Conservation (phyloP, 2,888 invertebrate genomes). For the Hydrotaea diabolus region DNA sequence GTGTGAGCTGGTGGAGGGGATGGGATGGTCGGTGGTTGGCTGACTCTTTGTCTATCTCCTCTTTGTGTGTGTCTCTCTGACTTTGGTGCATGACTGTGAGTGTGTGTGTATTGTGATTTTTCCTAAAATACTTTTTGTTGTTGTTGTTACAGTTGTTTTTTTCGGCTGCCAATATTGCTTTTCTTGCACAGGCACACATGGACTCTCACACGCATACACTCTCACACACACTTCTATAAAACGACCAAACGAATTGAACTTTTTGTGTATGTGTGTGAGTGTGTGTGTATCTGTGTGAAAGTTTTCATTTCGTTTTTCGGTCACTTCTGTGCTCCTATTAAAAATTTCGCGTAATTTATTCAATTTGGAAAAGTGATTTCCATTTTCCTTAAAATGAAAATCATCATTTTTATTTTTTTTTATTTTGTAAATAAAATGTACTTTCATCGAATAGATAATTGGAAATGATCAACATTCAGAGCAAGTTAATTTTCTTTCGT, state of each 20-base stretch:
- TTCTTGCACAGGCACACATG: constrained; percentile 16
- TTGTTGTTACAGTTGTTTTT: constrained; percentile 1
- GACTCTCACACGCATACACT: background rate
- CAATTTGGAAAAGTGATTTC: constrained; percentile 73
- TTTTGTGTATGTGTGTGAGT: constrained; percentile 35
- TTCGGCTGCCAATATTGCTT: constrained; percentile 38
- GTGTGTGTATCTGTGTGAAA: no score
- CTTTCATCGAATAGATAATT: no score
- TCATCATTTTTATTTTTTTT: constrained; percentile 34
- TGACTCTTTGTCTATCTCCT: constrained; percentile 6
- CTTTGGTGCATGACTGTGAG: no score
- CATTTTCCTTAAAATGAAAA: constrained; percentile 54
- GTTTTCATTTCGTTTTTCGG: constrained; percentile 50
- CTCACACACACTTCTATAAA: background rate
- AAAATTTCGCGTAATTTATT: constrained; percentile 79
- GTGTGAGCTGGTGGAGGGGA: background rate
- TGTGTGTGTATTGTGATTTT: constrained; percentile 6
- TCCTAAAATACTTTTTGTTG: constrained; percentile 27
- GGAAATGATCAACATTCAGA: no score
- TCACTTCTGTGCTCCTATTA: constrained; percentile 74
- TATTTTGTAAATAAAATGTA: background rate
- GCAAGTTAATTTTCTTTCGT: no score
- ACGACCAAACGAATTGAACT: constrained; percentile 11
- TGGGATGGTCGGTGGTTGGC: background rate
- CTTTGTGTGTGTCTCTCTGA: background rate